Conservation (phyloP, 2,113 vertebrate genomes). For the Marcusenius ussheri region DNA sequence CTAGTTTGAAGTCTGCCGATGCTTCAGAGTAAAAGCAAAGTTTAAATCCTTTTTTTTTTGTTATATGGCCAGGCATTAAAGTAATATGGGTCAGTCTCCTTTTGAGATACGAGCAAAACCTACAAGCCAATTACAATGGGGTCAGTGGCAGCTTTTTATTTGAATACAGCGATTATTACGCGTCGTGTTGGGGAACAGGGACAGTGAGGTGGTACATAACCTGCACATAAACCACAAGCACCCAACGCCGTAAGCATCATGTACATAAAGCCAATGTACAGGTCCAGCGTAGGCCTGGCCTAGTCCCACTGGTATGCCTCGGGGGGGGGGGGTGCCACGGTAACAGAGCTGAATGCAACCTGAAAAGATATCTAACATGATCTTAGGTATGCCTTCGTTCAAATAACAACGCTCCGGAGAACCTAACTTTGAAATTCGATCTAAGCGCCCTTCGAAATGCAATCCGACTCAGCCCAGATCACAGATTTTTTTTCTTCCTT, state of each 20-base stretch:
- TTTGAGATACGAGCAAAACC: background rate
- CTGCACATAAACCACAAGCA: background rate
- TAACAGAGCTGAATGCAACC: background rate
- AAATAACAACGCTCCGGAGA: background rate
- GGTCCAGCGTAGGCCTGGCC: background rate
- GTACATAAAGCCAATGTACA: background rate
- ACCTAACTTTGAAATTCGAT: background rate
- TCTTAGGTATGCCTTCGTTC: constrained; percentile 4
- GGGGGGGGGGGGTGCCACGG: background rate
- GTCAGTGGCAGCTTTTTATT: constrained; percentile 1
- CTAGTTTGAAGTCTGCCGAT: background rate
- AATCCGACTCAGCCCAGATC: background rate
- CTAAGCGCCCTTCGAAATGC: background rate
- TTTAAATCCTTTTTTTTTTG: background rate
- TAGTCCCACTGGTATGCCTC: background rate
- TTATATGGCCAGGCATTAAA: background rate
- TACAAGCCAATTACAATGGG: constrained; percentile 1
- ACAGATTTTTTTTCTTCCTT: background rate
- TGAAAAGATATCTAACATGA: background rate
- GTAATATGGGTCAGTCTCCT: background rate
- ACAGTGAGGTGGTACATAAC: background rate
- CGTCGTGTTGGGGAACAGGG: background rate
- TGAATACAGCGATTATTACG: constrained; percentile 4
- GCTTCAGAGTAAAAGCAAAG: background rate
- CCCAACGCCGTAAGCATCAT: background rate